phyloP scores from a whole-genome alignment of 2,113 vertebrate species.

The Bucco capensis region DNA sequence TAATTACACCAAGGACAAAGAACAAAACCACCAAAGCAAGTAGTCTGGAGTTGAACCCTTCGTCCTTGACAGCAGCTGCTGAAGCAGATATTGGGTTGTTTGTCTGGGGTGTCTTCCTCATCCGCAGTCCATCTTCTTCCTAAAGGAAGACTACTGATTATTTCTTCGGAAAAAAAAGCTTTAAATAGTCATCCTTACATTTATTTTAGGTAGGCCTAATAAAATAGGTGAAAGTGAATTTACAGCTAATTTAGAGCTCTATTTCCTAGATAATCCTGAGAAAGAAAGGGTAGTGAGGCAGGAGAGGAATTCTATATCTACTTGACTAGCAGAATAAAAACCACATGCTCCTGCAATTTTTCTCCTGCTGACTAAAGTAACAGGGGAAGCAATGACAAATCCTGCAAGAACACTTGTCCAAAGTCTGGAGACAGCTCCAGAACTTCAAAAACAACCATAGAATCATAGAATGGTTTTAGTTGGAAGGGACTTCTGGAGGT shows the following conservation, averaged over 20 bases:
- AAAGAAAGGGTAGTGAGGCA: not conserved
- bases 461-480: too few relatives aligned
- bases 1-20: constrained; percentile 92
- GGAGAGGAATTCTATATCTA: not conserved
- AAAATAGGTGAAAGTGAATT: not conserved
- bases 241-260: not conserved
- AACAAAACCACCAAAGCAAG: constrained; percentile 89
- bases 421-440: not conserved
- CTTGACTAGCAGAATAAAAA: not conserved
- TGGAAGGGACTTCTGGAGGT: too few relatives aligned
- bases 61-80: constrained; percentile 80
- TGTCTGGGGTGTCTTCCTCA: constrained; percentile 86
- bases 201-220: not conserved
- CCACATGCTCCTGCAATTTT: accelerated
- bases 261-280: not conserved
- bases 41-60: constrained; percentile 85
- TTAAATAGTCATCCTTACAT: not conserved
- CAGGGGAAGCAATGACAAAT: not conserved
- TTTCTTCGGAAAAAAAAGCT: not conserved
- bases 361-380: not conserved
- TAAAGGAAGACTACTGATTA: constrained; percentile 1
- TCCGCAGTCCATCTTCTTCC: constrained; percentile 93
- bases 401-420: not conserved
- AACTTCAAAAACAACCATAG: not conserved
- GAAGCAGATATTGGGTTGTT: constrained; percentile 78